A percentile compares a stretch with the other conserved stretches of the same genome.
phyloP scores from a whole-genome alignment of 2,797 vertebrate genomes.

The Artibeus jamaicensis region DNA sequence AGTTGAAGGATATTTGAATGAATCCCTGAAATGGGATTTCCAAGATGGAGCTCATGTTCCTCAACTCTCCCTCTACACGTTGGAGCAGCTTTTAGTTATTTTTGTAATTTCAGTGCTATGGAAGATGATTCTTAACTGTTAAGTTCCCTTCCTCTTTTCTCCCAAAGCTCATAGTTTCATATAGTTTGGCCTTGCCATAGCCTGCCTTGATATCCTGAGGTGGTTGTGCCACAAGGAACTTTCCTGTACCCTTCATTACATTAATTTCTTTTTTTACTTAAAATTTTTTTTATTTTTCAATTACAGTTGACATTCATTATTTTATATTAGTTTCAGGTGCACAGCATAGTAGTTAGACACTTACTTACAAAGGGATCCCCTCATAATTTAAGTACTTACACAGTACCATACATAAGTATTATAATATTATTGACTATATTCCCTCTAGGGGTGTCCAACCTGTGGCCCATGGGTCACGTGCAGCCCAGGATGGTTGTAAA shows the following conservation, averaged over 20 bases:
- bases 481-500: too few relatives aligned
- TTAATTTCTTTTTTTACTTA: background rate
- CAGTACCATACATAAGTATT: background rate
- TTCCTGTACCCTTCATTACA: background rate
- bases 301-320: background rate
- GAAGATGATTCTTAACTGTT: background rate
- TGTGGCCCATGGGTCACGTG: rapidly evolving
- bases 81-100: background rate
- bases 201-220: background rate
- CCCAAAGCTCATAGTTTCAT: background rate
- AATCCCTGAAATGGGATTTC: background rate
- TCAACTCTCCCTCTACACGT: background rate
- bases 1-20: background rate
- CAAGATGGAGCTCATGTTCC: background rate
- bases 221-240: background rate
- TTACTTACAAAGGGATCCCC: background rate
- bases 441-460: background rate
- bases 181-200: background rate
- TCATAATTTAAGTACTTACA: background rate
- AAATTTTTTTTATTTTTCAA: background rate
- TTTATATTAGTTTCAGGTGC: background rate
- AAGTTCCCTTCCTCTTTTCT: background rate
- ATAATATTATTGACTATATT: background rate
- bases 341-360: background rate
- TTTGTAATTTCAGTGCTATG: background rate